Evolutionary conservation across 1,140 invertebrate species (phyloP).

Genomic region (Acromyrmex echinatior): DNA sequence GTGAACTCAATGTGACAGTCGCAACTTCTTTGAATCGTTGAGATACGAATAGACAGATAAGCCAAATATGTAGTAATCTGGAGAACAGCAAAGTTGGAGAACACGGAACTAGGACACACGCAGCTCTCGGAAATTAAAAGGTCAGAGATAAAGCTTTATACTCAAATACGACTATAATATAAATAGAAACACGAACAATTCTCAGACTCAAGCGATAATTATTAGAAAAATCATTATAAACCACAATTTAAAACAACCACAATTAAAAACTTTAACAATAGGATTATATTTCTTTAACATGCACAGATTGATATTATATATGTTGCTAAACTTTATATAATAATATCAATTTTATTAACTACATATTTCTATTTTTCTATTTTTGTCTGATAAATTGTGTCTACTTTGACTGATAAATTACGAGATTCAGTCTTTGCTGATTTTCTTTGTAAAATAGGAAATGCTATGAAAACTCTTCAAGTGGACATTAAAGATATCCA

Average conservation of each 20-base stretch:
- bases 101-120: neutral
- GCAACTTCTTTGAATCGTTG: constrained; percentile 33
- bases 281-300: neutral
- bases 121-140: constrained; percentile 15
- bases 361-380: neutral
- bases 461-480: neutral
- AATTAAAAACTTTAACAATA: neutral
- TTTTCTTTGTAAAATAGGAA: constrained; percentile 3
- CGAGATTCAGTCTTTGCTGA: neutral
- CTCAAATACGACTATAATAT: neutral
- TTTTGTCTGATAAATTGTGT: neutral
- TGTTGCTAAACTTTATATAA: neutral
- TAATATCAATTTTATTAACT: neutral
- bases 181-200: constrained; percentile 11
- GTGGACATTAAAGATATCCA: constrained; percentile 38
- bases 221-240: neutral
- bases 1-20: constrained; percentile 9
- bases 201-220: neutral
- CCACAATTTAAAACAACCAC: neutral
- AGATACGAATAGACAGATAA: constrained; percentile 27
- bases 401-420: neutral
- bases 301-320: neutral
- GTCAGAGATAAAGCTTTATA: neutral
- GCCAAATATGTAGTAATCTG: neutral
- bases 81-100: neutral